Conservation (phyloP, 2,888 invertebrate genomes). For the Cyclophora punctaria region DNA sequence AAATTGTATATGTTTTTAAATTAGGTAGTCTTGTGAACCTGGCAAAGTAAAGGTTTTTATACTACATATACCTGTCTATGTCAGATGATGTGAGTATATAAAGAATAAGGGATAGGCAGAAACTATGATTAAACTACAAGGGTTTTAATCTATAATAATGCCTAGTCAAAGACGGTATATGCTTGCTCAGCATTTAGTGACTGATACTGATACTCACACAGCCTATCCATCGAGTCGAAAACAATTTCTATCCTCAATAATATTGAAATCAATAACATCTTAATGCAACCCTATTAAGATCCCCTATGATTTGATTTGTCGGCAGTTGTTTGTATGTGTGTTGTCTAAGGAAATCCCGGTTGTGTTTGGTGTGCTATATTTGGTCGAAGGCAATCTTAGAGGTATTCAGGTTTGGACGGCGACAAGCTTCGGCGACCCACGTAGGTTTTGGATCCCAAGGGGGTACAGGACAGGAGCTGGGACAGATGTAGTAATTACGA, state of each 20-base stretch:
- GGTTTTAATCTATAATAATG: no score
- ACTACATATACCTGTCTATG: no score
- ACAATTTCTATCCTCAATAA: constrained; percentile 19
- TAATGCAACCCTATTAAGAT: constrained; percentile 26
- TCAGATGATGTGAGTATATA: no score
- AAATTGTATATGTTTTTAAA: not conserved
- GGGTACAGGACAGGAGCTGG: constrained; percentile 27
- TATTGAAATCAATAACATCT: constrained; percentile 20
- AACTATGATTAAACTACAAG: no score
- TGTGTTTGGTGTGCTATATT: constrained; percentile 40
- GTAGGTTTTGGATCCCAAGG: constrained; percentile 62
- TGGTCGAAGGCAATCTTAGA: constrained; percentile 66
- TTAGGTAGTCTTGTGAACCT: no score
- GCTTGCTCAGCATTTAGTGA: no score
- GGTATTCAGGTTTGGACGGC: constrained; percentile 58
- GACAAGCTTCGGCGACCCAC: constrained; percentile 50
- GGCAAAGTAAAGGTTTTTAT: no score
- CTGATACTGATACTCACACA: no score
- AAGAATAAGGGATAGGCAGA: no score
- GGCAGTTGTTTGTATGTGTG: constrained; percentile 1
- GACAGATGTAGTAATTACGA: constrained; percentile 34
- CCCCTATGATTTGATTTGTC: constrained; percentile 15
- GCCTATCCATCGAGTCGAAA: constrained; percentile 3
- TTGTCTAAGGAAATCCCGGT: no score
- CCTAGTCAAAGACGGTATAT: no score